These are phyloP conservation scores for Mandrillus leucophaeus DNA, from an alignment of 2,113 vertebrate genomes.

Conservation along the genomic window DNA sequence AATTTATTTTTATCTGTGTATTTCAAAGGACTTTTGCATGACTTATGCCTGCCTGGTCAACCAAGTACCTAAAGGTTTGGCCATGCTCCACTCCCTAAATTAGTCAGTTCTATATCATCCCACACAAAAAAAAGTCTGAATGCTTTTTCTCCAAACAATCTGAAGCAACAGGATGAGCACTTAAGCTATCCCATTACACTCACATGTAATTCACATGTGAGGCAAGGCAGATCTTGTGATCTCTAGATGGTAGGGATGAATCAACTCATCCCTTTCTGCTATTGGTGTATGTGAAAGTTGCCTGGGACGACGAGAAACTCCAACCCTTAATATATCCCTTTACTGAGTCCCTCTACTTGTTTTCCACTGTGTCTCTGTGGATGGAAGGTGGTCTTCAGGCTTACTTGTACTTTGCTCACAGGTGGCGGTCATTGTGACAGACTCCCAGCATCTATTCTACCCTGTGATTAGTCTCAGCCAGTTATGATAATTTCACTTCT, in stretches of 20 bases:
- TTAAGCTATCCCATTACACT: neutral
- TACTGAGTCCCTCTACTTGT: neutral
- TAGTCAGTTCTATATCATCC: neutral
- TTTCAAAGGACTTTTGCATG: neutral
- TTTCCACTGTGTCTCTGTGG: neutral
- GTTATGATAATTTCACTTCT: neutral
- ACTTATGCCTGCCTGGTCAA: neutral
- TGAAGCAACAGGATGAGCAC: neutral
- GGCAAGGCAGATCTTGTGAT: neutral
- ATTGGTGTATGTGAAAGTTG: neutral
- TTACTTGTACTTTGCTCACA: neutral
- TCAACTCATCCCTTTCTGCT: neutral
- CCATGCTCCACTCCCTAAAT: neutral
- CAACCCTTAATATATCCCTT: neutral
- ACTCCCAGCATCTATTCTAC: neutral
- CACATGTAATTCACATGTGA: neutral
- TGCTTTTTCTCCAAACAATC: neutral
- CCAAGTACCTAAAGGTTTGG: neutral
- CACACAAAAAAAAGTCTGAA: neutral
- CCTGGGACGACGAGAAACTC: neutral
- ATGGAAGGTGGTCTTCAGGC: neutral
- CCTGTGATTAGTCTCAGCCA: neutral
- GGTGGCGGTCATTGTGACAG: neutral
- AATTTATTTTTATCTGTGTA: neutral
- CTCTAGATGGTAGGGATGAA: neutral